These are phyloP conservation scores for Apistogramma diplotaenia DNA, from an alignment of 2,113 vertebrate genomes.

Conservation along the genomic window DNA sequence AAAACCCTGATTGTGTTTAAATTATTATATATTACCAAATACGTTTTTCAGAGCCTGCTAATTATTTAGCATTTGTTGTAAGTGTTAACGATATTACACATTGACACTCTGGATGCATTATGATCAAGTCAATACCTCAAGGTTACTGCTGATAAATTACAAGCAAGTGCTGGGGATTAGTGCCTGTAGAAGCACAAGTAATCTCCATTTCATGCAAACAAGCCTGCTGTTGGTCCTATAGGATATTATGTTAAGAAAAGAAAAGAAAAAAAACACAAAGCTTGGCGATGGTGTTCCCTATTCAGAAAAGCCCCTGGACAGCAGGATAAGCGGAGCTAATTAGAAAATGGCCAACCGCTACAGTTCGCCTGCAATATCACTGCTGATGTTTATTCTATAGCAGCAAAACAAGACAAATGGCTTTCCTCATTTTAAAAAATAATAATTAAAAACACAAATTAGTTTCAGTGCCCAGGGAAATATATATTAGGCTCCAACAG, in stretches of 20 bases:
- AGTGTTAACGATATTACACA: neutral
- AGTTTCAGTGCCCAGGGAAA: neutral
- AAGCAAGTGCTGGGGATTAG: neutral
- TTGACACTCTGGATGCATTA: neutral
- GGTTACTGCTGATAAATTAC: slow-evolving; percentile 10
- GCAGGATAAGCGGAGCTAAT: slow-evolving; percentile 43
- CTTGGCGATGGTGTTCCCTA: neutral
- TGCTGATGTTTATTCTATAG: slow-evolving; percentile 3
- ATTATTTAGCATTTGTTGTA: too few relatives aligned
- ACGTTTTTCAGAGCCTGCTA: too few relatives aligned
- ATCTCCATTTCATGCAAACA: slow-evolving; percentile 21
- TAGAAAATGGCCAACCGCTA: slow-evolving; percentile 23
- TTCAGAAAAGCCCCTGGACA: slow-evolving; percentile 19
- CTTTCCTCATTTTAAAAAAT: neutral
- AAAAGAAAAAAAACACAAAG: neutral
- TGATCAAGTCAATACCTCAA: neutral
- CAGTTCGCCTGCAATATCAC: neutral
- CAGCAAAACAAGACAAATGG: slow-evolving; percentile 4
- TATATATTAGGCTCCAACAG: neutral
- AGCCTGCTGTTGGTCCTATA: slow-evolving; percentile 21
- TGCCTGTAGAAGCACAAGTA: slow-evolving; percentile 10
- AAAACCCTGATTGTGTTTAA: too few relatives aligned
- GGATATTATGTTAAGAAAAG: neutral
- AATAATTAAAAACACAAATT: neutral
- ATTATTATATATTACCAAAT: neutral